Evolutionary conservation across 2,797 vertebrate genomes (phyloP), one percentile per base, ranked within the genome.

Genomic region (Argya squamiceps): DNA sequence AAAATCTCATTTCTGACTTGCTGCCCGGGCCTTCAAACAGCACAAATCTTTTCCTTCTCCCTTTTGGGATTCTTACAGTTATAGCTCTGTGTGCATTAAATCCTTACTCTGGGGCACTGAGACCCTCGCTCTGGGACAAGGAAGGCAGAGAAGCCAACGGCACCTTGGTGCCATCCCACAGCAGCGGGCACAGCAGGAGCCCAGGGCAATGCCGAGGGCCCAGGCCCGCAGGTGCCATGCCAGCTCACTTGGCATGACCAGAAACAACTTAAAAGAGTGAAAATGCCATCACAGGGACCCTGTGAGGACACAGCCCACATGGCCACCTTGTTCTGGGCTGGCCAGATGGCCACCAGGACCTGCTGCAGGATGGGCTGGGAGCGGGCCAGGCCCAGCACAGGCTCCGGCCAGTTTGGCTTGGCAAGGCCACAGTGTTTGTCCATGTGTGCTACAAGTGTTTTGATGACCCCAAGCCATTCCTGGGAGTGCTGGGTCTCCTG

Each of bases 381-480:
- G 15, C 32, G 3, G 1, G 9, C 74, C 16, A 24, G 65, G 88
- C 92, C 83, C 77, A 71, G 83, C 79, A 4, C 81, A 56, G 58
- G 16, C 58, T 19, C 11, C 2, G 15, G 39, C 20, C 5, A n/a
- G 73, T 77, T 88, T 56, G 64, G 58, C 76, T 81, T 71, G 93
- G 95, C 90, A 9, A 15, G 64, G 78, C 67, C 15, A 9, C 16
- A 21, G 30, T 39, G 88, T 86, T 94, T 90, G 91, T 64, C 53
- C 93, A 24, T 24, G 64, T 64, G 83, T 26, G 73, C 78, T 78
- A 55, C 43, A 18, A 67, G 29, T 56, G 86, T 79, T 92, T 58
- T 23, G 77, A 65, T 89, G 81, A 89, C 65, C 91, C 67, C 43
- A 9, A 34, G 30, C 32, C 80, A 39, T 12, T 68, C 24, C 79